phyloP scores from a whole-genome alignment of 1,140 invertebrate species.

The Apocrypta bakeri region DNA sequence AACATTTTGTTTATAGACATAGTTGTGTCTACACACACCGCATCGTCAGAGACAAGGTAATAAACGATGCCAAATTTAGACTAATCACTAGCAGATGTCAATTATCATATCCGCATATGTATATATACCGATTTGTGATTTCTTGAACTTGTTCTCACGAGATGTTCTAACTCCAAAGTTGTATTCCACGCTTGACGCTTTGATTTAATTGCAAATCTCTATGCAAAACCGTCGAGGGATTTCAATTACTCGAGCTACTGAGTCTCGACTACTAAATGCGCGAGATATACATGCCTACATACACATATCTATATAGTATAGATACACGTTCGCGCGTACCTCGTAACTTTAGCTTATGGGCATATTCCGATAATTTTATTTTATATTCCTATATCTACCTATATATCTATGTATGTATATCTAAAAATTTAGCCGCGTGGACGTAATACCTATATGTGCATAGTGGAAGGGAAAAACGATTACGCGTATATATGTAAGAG shows the following conservation, averaged over 20 bases:
- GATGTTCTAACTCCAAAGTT: neutral
- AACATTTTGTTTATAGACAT: too few species aligned
- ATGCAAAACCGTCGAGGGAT: constrained; percentile 38
- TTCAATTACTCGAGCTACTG: constrained; percentile 38
- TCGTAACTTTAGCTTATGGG: neutral
- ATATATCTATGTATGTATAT: too few species aligned
- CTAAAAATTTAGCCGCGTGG: too few species aligned
- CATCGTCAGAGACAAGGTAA: too few species aligned
- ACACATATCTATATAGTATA: too few species aligned
- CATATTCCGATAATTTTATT: neutral
- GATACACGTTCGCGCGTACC: too few species aligned
- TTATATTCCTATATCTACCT: too few species aligned
- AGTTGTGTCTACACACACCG: too few species aligned
- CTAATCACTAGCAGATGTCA: neutral
- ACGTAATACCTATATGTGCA: too few species aligned
- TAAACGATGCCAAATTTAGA: too few species aligned
- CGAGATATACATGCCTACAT: constrained; percentile 6
- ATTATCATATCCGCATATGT: neutral
- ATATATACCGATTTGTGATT: neutral
- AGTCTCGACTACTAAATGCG: neutral
- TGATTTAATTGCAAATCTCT: constrained; percentile 43
- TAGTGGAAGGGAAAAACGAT: too few species aligned
- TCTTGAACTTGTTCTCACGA: neutral
- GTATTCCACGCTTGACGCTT: neutral
- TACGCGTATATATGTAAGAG: neutral